These are phyloP conservation scores for Aurelia sp. DNA, from an alignment of 30 jellyfish, hydroid and myxozoan species.

Conservation along the genomic window DNA sequence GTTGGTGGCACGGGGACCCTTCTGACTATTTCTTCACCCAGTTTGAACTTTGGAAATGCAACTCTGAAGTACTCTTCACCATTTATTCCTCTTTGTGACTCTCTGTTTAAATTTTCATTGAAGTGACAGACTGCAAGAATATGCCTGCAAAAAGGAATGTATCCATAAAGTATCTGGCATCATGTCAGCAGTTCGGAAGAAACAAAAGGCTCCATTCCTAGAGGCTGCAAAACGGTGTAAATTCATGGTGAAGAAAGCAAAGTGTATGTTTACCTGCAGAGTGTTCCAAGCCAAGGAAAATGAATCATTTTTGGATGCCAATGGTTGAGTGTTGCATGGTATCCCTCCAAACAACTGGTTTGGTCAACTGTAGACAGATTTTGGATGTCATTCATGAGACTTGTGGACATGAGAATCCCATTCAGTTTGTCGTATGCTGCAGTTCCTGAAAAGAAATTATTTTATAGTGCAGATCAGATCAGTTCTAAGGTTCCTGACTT, in stretches of 20 bases:
- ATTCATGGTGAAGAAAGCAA: too few relatives aligned
- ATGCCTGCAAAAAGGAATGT: neutral
- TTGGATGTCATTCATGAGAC: constrained; percentile 20
- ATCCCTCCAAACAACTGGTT: constrained; percentile 49
- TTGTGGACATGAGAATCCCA: neutral
- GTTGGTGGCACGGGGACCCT: constrained; percentile 36
- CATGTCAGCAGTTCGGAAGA: too few relatives aligned
- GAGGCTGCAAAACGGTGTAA: too few relatives aligned
- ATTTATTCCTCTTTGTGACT: neutral
- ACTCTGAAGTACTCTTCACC: constrained; percentile 28
- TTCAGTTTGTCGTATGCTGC: constrained; percentile 31
- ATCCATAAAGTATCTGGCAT: too few relatives aligned
- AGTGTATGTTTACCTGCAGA: constrained; percentile 26
- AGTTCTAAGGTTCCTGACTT: too few relatives aligned
- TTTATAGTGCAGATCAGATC: too few relatives aligned
- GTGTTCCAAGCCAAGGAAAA: constrained; percentile 22
- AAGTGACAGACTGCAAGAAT: constrained; percentile 39
- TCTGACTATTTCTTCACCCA: constrained; percentile 44
- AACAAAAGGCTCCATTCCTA: too few relatives aligned
- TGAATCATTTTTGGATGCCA: constrained; percentile 53
- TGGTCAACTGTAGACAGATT: constrained; percentile 48
- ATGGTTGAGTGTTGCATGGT: constrained; percentile 38
- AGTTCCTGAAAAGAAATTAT: constrained; percentile 20
- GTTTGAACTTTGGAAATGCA: constrained; percentile 38
- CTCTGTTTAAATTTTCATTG: constrained; percentile 42